These are phyloP conservation scores for Apamea sordens DNA, from an alignment of 2,888 invertebrate genomes.

Conservation along the genomic window DNA sequence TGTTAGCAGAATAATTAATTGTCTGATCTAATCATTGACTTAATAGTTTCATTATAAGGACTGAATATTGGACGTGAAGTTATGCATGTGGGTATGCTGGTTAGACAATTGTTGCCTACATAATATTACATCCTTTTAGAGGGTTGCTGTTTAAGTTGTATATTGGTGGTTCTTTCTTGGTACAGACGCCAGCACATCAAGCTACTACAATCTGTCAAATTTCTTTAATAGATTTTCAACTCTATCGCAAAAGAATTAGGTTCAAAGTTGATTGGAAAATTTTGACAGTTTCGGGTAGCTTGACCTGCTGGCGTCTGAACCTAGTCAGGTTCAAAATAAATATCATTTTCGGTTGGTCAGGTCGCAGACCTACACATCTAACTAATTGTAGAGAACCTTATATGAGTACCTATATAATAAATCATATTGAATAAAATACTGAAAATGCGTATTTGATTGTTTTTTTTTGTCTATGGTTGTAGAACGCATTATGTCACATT, in stretches of 20 bases:
- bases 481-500: background rate
- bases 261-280: too few species aligned
- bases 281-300: too few species aligned
- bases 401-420: background rate
- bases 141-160: background rate
- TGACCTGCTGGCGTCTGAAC: too few species aligned
- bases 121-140: background rate
- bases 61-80: background rate
- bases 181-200: too few species aligned
- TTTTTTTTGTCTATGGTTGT: background rate
- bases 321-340: background rate
- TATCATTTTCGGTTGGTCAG: background rate
- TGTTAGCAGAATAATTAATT: conserved; percentile 43
- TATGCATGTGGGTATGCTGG: background rate
- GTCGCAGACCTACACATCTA: background rate
- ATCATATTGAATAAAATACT: too few species aligned
- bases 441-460: background rate
- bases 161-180: background rate
- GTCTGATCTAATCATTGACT: conserved; percentile 28
- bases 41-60: conserved; percentile 21
- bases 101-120: background rate
- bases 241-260: too few species aligned
- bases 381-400: too few species aligned
- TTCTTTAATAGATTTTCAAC: too few species aligned
- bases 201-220: too few species aligned